phyloP scores from a whole-genome alignment of 2,888 invertebrate species.

The Meteorus colon region DNA sequence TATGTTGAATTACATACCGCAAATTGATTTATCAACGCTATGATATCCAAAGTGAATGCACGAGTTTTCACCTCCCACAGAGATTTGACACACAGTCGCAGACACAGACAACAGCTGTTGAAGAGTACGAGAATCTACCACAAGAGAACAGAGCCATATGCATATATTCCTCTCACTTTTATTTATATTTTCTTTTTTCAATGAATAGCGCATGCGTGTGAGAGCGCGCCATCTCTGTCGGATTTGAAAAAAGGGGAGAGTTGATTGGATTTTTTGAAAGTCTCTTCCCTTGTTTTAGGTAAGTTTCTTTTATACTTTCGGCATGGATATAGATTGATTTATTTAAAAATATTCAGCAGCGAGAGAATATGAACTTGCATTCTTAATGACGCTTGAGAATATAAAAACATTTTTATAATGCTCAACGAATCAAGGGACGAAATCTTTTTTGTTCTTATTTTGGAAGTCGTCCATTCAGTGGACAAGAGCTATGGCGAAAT shows the following conservation, averaged over 20 bases:
- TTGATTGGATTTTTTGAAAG: too few relatives aligned
- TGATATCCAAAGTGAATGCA: conserved; percentile 51
- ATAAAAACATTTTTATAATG: too few relatives aligned
- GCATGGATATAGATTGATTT: too few relatives aligned
- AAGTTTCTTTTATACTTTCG: too few relatives aligned
- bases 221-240: neutral
- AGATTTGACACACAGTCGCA: conserved; percentile 61
- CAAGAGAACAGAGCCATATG: conserved; percentile 43
- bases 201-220: neutral
- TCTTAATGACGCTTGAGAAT: too few relatives aligned
- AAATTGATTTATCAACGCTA: conserved; percentile 49
- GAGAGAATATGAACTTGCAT: too few relatives aligned
- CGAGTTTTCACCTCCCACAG: conserved; percentile 64
- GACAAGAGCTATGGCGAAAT: conserved; percentile 19
- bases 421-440: too few relatives aligned
- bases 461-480: neutral
- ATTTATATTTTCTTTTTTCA: neutral
- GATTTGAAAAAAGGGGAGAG: neutral
- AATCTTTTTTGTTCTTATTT: neutral
- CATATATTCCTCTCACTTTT: neutral
- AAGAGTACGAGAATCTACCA: conserved; percentile 46
- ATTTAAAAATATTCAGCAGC: too few relatives aligned
- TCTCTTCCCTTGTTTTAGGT: too few relatives aligned
- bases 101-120: conserved; percentile 62
- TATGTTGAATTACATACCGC: conserved; percentile 52